Evolutionary conservation across 2,797 vertebrate genomes (phyloP).

Genomic region (Denticeps clupeoides): DNA sequence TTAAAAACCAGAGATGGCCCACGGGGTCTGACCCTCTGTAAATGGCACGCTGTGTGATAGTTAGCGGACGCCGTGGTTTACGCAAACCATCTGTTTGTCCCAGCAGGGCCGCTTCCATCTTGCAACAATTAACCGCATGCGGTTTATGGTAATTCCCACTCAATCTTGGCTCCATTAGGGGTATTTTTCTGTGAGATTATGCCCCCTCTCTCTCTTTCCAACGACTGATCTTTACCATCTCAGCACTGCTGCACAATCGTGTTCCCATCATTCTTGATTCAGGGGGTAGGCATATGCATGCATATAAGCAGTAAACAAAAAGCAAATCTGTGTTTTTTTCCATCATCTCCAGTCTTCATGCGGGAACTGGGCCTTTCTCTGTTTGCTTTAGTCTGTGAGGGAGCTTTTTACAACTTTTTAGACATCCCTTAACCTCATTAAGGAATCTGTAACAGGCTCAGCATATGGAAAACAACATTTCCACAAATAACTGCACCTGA

Average conservation of each 20-base stretch:
- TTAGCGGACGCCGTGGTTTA: constrained; percentile 16
- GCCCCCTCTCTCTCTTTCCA: no score
- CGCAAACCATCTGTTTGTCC: constrained; percentile 31
- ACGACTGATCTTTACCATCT: constrained; percentile 18
- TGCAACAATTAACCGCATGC: constrained; percentile 32
- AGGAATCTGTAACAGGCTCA: background rate
- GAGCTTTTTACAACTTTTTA: constrained; percentile 3
- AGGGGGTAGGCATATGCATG: constrained; percentile 7
- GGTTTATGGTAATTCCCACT: constrained; percentile 28
- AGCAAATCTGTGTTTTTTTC: background rate
- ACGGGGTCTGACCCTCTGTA: no score
- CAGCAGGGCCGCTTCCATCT: constrained; percentile 19
- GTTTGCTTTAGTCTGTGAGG: background rate
- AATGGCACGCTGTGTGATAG: constrained; percentile 14
- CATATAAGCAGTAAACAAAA: background rate
- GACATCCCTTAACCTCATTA: constrained; percentile 12
- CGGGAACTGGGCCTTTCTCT: no score
- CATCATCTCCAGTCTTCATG: background rate
- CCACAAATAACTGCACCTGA: no score
- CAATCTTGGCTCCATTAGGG: constrained; percentile 19
- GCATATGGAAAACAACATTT: no score
- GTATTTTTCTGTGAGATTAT: constrained; percentile 24
- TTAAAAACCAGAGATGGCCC: no score
- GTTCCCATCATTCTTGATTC: constrained; percentile 17
- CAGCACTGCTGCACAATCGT: constrained; percentile 17